Evolutionary conservation across 2,888 invertebrate species (phyloP).

Genomic region (Dichetophora obliterata): DNA sequence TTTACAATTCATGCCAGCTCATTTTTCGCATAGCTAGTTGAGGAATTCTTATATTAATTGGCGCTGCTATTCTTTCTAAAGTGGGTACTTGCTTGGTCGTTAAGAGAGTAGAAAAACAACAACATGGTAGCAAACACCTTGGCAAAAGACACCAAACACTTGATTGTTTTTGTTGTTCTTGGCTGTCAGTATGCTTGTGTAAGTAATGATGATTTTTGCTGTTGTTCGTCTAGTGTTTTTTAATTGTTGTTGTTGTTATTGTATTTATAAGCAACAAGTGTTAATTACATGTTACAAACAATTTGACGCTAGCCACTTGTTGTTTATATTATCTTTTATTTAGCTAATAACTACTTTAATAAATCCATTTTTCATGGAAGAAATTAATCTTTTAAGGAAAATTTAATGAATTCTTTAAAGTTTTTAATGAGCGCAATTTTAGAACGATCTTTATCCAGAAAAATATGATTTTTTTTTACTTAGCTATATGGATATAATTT

Average conservation of each 20-base stretch:
- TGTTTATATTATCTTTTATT: not conserved
- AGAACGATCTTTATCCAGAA: too few relatives aligned
- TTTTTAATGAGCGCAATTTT: too few relatives aligned
- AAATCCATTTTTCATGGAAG: not conserved
- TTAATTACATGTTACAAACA: conserved; percentile 34
- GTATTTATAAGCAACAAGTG: conserved; percentile 31
- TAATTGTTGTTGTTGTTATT: conserved; percentile 6
- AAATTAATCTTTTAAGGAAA: not conserved
- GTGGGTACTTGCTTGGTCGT: not conserved
- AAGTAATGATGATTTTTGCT: not conserved
- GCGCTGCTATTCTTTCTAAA: not conserved
- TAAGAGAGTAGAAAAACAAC: not conserved
- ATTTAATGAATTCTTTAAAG: too few relatives aligned
- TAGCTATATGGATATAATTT: too few relatives aligned
- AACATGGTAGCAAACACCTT: not conserved
- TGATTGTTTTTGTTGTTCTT: not conserved
- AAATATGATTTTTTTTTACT: too few relatives aligned
- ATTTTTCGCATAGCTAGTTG: conserved; percentile 23
- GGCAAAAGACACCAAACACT: not conserved
- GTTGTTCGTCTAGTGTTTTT: not conserved
- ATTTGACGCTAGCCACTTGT: conserved; percentile 30
- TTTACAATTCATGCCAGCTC: conserved; percentile 6
- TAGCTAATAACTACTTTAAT: not conserved
- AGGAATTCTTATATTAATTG: conserved; percentile 25
- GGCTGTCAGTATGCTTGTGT: not conserved